Conservation (phyloP, 2,888 invertebrate genomes). For the Lepetodrilus schrolli region DNA sequence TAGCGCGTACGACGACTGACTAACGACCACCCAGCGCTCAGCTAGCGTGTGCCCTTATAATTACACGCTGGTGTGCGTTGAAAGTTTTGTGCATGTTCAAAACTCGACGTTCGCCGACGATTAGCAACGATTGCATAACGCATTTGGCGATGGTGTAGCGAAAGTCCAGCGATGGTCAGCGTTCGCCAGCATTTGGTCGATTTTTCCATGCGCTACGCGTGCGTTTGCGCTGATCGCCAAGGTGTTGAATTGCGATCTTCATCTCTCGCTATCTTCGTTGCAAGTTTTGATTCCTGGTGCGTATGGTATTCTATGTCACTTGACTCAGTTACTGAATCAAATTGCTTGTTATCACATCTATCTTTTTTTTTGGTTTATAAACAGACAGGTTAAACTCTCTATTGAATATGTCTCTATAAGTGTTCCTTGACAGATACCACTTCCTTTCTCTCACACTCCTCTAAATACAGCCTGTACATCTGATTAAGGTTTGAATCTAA, state of each 20-base stretch:
- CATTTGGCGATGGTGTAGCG: too few species aligned
- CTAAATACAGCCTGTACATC: conserved; percentile 17
- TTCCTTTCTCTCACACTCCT: not conserved
- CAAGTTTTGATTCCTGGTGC: not conserved
- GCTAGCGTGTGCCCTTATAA: too few species aligned
- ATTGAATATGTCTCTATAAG: not conserved
- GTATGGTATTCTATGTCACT: not conserved
- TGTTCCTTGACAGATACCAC: not conserved
- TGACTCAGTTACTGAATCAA: not conserved
- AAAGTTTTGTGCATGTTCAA: too few species aligned
- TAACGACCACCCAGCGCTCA: too few species aligned
- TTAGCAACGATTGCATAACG: too few species aligned
- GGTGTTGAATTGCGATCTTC: not conserved
- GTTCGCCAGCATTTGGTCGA: too few species aligned
- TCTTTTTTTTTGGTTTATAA: conserved; percentile 1
- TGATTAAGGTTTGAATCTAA: not conserved
- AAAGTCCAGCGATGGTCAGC: too few species aligned
- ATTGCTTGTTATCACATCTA: not conserved
- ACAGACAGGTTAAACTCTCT: not conserved
- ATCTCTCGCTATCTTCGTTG: conserved; percentile 18
- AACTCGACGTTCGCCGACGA: too few species aligned
- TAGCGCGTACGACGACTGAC: too few species aligned
- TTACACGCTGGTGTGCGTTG: too few species aligned
- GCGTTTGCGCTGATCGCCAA: too few species aligned
- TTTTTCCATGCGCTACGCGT: too few species aligned